Evolutionary conservation across 2,797 vertebrate species (phyloP), one percentile per base, ranked within the genome.

Genomic region (Gadopsis bispinosus): DNA sequence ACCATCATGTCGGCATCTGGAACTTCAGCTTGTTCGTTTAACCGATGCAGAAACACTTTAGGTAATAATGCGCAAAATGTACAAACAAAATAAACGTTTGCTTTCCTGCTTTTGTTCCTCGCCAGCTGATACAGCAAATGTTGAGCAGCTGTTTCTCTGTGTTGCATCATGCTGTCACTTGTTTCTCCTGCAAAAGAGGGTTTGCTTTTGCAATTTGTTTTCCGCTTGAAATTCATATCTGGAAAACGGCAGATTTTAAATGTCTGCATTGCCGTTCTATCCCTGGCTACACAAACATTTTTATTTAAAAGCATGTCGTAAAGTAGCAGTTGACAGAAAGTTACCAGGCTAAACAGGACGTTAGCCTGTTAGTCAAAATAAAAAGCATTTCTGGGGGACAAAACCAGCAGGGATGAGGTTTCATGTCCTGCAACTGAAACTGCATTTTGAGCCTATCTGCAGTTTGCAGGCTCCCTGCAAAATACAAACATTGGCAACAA

Each of bases 1-100:
- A 3, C 9, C 56, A 14, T 73, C 7, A 45, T 2, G 39, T 37
- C 43, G 2, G 50, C 87, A 88, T 83, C 81, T 88, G 79, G 90
- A 79, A 7, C 48, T 39, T 75, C 1, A 14, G 11, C 63, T 35
- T 1, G 12, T 29, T 60, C 5, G 5, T 61, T 76, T 39, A 61
- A 69, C 67, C 14, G 64, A 68, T 55, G 73, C 69, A 67, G 67
- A 45, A 69, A 64, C 33, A 48, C 65, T 45, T 14, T 2, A 3
- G 10, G 35, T 37, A 47, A 71, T 59, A 71, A 74, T 6, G 47
- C 67, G 48, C 16, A 61, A 74, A 39, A 47, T 8, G 22, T 1
- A 12, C 41, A 70, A 43, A 73, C 33, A 58, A 70, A 10, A 63
- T 8, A 22, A 35, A 26, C 29, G 22, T 59, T 69, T 48, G 29